Conservation (phyloP, 2,797 vertebrate genomes). For the Capromys pilorides region DNA sequence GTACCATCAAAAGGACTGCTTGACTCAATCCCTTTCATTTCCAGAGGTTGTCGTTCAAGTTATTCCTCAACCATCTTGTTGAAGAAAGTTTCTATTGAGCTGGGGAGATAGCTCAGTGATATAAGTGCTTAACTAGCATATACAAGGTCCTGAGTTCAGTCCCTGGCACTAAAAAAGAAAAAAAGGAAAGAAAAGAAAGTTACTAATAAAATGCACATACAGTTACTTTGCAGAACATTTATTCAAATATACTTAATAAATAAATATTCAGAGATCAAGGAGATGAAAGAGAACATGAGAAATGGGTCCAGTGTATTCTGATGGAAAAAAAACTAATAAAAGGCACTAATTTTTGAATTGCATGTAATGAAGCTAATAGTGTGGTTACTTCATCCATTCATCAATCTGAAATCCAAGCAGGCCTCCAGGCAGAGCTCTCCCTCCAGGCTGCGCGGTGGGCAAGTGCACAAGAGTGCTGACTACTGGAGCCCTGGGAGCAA, state of each 20-base stretch:
- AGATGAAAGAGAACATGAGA: neutral
- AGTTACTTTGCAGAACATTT: constrained; percentile 15
- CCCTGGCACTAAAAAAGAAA: too few species aligned
- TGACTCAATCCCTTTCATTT: neutral
- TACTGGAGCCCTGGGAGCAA: neutral
- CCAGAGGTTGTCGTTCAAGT: neutral
- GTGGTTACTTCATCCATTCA: too few species aligned
- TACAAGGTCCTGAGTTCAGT: too few species aligned
- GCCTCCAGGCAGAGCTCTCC: neutral
- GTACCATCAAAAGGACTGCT: neutral
- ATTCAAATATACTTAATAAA: constrained; percentile 18
- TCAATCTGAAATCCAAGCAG: neutral
- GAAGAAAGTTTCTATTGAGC: neutral
- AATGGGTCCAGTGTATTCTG: neutral
- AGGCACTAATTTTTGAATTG: neutral
- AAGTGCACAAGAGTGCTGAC: neutral
- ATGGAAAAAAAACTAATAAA: neutral
- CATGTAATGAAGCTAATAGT: neutral
- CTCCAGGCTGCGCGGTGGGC: neutral
- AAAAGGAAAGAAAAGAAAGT: neutral
- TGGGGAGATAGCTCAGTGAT: too few species aligned
- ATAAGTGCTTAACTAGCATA: too few species aligned
- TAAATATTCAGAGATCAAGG: neutral
- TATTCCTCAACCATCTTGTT: constrained; percentile 12
- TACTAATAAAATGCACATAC: neutral